A percentile compares a stretch with the other conserved stretches of the same genome.
Evolutionary conservation across 1,140 invertebrate genomes (phyloP).

Genomic region (Drosophila sp.): DNA sequence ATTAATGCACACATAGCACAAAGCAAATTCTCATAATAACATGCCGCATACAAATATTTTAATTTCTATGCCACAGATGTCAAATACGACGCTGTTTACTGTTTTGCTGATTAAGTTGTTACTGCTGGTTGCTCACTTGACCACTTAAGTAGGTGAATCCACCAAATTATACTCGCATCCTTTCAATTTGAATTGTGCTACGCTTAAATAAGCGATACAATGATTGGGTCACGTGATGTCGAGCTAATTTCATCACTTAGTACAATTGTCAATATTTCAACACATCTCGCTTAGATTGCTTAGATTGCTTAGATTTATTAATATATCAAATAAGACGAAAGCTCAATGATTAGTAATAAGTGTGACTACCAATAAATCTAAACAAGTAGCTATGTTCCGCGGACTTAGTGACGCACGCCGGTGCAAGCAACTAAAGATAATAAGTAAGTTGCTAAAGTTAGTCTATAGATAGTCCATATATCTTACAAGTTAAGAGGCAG

Average conservation of each 20-base stretch:
- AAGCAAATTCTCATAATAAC: constrained; percentile 24
- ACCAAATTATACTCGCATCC: constrained; percentile 21
- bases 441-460: too few species aligned
- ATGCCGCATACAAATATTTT: constrained; percentile 62
- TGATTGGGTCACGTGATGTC: constrained; percentile 72
- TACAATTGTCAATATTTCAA: neutral
- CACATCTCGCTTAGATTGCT: too few species aligned
- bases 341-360: too few species aligned
- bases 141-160: constrained; percentile 59
- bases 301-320: too few species aligned
- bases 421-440: too few species aligned
- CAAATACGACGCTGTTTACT: constrained; percentile 26
- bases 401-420: too few species aligned
- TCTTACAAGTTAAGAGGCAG: too few species aligned
- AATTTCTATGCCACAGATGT: constrained; percentile 79
- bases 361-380: too few species aligned
- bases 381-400: too few species aligned
- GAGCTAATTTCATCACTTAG: constrained; percentile 1
- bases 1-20: constrained; percentile 41
- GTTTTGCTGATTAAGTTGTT: constrained; percentile 58
- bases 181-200: constrained; percentile 48
- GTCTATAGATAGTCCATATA: too few species aligned
- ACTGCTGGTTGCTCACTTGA: constrained; percentile 48
- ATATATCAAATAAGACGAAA: too few species aligned
- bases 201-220: constrained; percentile 62